Evolutionary conservation across 1,140 invertebrate species (phyloP), one percentile per base, ranked within the genome.

Genomic region (Drosophila rhopaloa): DNA sequence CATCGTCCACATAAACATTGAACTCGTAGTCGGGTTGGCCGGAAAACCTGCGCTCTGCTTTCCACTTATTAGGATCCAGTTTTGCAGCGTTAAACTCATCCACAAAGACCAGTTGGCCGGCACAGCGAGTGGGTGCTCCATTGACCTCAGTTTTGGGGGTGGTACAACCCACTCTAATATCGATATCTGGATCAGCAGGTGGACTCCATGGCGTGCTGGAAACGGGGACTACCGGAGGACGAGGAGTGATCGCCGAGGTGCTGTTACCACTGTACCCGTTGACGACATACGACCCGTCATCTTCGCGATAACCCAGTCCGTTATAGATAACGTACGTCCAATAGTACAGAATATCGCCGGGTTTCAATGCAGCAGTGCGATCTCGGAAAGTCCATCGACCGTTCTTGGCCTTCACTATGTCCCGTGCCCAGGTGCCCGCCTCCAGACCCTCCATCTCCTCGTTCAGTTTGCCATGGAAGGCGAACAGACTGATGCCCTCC

Each of bases 381-480:
- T 96, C 95, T 60, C 94, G 92, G 78, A 96, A 97, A 6, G 93
- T 94, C 95, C 95, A 96, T 71, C 93, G 91, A 0, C 95, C 95
- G 66, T 96, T 93, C 77, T 94, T 95, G 2, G 93, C 74, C 80
- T 94, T 95, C 0, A 93, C 86, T 67, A 97, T 95, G 70, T 96
- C 96, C 57, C 93, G 92, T 0, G 95, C 94, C 93, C 95, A 96
- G 6, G 93, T 94, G 8, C 96, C 96, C 0, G 94, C 95, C 90
- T 96, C 96, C 24, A 96, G 72, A 0, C 95, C 95, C 19, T 95
- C 93, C 93, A 97, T 95, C 81, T 96, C 95, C 72, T 95, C 94
- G 75, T 97, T 96, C 0, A 96, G 92, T 62, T 96, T 96, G 6
- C 95, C 95, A 78, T 96, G 96, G 75, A 95, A 96, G 0, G 96